Evolutionary conservation across 2,113 vertebrate genomes (phyloP).

Genomic region (Crocuta crocuta): DNA sequence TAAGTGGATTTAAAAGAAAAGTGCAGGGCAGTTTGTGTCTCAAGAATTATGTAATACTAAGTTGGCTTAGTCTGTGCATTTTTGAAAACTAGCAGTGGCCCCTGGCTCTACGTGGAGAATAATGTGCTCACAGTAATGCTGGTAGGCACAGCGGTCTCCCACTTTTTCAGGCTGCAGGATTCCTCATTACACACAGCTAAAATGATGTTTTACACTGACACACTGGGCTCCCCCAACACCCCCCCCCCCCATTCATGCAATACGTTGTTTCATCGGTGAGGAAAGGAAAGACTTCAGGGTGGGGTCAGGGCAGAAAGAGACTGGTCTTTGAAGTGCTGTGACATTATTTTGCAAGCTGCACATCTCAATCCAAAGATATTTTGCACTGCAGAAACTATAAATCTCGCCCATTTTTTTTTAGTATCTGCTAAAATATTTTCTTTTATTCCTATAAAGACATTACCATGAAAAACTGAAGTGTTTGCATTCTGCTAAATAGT

Average conservation of each 20-base stretch:
- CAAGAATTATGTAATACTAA: conserved; percentile 41
- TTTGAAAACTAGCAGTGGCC: background rate
- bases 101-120: background rate
- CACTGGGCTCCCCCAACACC: background rate
- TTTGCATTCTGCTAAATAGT: background rate
- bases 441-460: conserved; percentile 51
- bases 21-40: conserved; percentile 41
- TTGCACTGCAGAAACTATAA: background rate
- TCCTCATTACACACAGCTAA: conserved; percentile 60
- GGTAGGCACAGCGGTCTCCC: conserved; percentile 28
- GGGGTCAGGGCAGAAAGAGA: background rate
- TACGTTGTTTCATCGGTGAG: background rate
- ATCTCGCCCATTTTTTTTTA: background rate
- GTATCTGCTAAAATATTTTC: conserved; percentile 59
- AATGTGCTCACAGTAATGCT: background rate
- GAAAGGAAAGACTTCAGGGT: conserved; percentile 12
- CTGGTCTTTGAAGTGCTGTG: conserved; percentile 39
- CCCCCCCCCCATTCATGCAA: background rate
- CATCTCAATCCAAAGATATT: conserved; percentile 28
- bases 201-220: background rate
- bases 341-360: conserved; percentile 50
- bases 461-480: conserved; percentile 58
- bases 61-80: background rate
- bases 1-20: conserved; percentile 68
- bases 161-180: conserved; percentile 1